Base-by-base conservation (phyloP, 2,113 vertebrate species). In the Leptosomus discolor region DNA sequence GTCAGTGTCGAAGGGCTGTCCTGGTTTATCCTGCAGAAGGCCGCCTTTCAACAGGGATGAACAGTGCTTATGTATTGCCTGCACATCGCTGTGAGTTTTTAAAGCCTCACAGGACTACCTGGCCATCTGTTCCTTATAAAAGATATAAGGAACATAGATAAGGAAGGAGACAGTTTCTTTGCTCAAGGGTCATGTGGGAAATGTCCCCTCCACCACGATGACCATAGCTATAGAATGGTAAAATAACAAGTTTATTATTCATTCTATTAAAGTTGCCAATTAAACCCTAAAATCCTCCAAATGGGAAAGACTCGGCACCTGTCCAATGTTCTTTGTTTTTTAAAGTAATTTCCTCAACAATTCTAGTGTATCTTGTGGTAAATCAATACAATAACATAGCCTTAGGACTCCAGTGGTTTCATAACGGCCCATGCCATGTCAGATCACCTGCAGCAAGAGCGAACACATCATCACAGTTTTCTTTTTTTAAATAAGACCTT, bases 1-100 rank as follows among this genome's bases (percentile, higher is more conserved):
- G 70, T 88, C 41, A n/a, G 11, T 20, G 22, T 13, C 0, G 0
- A 71, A 63, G 17, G 29, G 23, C 58, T 79, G 17, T 37, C 30
- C 20, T 1, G 24, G 64, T 76, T 76, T 51, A 34, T 39, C 20
- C 45, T 56, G 57, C 39, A 74, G 45, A 69, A 76, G 24, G 15
- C 11, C 6, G 1, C 24, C 22, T 85, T 70, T 78, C 73, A 70
- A 2, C 8, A 36, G 37, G 30, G 41, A 41, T 48, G 15, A 45
- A 75, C 2, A 18, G 15, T n/a, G 17, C 29, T 29, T 70, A 11
- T 21, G 15, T 9, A 12, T 16, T 30, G 23, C 34, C 70, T 88
- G 43, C 37, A 74, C 87, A 94, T 15, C 2, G 15, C 41, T 45
- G 37, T 9, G 21, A n/a, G 8, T 11, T 85, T 75, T 88, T 29